Evolutionary conservation across 1,140 invertebrate genomes (phyloP).

Genomic region (Formica exsecta): DNA sequence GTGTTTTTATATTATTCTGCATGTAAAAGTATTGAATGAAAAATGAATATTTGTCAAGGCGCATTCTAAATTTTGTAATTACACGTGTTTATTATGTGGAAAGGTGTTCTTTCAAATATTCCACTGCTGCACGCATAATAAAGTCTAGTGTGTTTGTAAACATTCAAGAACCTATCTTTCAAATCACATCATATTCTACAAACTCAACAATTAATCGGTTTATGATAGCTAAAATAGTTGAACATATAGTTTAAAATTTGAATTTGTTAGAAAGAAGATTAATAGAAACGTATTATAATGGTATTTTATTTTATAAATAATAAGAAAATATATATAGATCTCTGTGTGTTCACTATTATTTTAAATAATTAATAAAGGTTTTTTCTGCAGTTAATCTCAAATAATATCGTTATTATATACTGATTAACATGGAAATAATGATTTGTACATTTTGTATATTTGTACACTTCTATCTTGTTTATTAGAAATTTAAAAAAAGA

Average conservation of each 20-base stretch:
- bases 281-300: not conserved
- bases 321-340: not conserved
- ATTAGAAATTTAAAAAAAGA: not conserved
- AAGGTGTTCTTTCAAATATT: not conserved
- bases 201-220: not conserved
- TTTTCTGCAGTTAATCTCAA: not conserved
- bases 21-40: not conserved
- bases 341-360: not conserved
- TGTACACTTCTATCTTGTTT: not conserved
- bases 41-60: not conserved
- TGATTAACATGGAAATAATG: conserved; percentile 10
- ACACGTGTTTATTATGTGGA: not conserved
- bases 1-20: not conserved
- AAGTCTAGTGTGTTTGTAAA: conserved; percentile 9
- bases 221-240: not conserved
- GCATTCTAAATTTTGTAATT: not conserved
- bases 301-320: conserved; percentile 26
- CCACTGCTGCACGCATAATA: not conserved
- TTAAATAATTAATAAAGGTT: not conserved
- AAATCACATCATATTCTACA: not conserved
- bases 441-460: not conserved
- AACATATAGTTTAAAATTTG: not conserved
- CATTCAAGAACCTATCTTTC: not conserved
- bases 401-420: not conserved
- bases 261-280: not conserved